These are phyloP conservation scores for Zoroaster sp. DNA, from an alignment of 53 echinoderm and acorn worm species.

Conservation along the genomic window DNA sequence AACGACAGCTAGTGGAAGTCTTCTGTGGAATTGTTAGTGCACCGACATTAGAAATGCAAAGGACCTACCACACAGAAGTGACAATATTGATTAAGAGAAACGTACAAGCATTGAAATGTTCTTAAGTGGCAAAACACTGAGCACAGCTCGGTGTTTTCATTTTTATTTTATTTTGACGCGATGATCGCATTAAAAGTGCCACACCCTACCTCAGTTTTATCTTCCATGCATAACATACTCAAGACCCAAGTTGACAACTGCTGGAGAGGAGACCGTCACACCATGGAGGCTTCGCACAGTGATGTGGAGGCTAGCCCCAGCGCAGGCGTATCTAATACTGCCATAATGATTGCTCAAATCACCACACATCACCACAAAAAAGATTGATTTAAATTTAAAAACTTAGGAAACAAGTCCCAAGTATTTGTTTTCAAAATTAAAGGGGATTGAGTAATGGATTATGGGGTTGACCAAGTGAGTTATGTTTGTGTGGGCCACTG, in stretches of 20 bases:
- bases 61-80: not conserved
- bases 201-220: not conserved
- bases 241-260: not conserved
- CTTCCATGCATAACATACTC: not conserved
- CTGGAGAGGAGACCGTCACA: not conserved
- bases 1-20: not conserved
- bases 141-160: not conserved
- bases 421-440: too few relatives aligned
- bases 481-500: too few relatives aligned
- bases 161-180: not conserved
- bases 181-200: not conserved
- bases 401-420: too few relatives aligned
- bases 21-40: not conserved
- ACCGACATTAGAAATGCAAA: not conserved
- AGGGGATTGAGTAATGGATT: too few relatives aligned
- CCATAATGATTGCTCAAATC: too few relatives aligned
- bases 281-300: not conserved
- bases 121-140: too few relatives aligned
- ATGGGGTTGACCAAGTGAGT: too few relatives aligned
- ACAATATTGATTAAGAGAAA: not conserved
- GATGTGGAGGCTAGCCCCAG: too few relatives aligned
- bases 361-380: too few relatives aligned
- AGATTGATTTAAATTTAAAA: too few relatives aligned
- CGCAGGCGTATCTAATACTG: too few relatives aligned
- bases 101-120: too few relatives aligned